Evolutionary conservation across 2,113 vertebrate genomes (phyloP), one percentile per base, ranked within the genome.

Genomic region (Lepus timidus): DNA sequence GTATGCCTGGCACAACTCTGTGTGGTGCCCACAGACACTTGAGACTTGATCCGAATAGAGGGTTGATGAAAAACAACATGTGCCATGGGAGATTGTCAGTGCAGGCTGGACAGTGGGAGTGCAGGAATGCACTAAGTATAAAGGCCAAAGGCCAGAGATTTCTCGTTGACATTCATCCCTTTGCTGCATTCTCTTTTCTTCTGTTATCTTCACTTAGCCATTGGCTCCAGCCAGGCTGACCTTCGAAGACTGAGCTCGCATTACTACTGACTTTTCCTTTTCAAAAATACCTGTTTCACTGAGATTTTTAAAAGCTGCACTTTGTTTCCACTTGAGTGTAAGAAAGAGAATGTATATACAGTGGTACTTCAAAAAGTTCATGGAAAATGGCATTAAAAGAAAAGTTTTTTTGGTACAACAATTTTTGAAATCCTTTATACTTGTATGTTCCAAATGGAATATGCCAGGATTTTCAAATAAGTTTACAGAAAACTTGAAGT

Each of bases 311-410:
- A 61, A 93, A 76, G 39, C 9, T 31, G 88, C 20, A 33, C 51
- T 95, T 87, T 44, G 11, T 67, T 94, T 95, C 52, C 55, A 86
- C 39, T 19, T 74, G 22, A 87, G 27, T 31, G 22, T 51, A 95
- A 71, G 25, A 71, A 85, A 95, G 49, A 94, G 27, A 84, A 55
- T 44, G n/a, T 8, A 58, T 4, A 58, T 58, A 58, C 55, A 14
- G 14, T 14, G 55, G 14, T 20, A 58, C 55, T 58, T 19, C 13
- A 58, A 58, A 58, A 5, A 58, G 55, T 58, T 58, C 55, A 58
- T 58, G 55, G 55, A 58, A 58, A 58, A 58, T 14, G 55, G 13
- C 55, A 58, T 58, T 58, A 19, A 58, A 58, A 19, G 55, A 58
- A 58, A 58, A 16, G 2, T 19, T 58, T 58, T 58, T 58, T 58